Evolutionary conservation across 2,113 vertebrate genomes (phyloP).

Genomic region (Probosciger aterrimus): DNA sequence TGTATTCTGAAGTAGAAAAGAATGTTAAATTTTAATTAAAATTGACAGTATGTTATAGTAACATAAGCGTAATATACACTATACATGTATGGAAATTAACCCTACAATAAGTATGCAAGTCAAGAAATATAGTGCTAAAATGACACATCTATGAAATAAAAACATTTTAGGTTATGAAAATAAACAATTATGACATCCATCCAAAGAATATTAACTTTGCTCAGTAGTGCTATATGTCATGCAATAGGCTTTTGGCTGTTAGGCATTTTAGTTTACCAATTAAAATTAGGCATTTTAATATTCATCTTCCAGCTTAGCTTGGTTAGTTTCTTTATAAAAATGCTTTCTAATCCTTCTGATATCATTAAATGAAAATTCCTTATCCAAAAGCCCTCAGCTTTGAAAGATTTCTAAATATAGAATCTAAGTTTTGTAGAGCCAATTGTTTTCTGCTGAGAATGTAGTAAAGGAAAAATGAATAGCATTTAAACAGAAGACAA

Average conservation of each 20-base stretch:
- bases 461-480: background rate
- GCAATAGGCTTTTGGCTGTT: background rate
- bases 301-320: background rate
- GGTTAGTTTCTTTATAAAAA: background rate
- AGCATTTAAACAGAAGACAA: conserved; percentile 17
- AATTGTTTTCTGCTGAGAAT: background rate
- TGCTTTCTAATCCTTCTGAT: background rate
- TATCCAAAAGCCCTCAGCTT: background rate
- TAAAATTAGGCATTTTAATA: background rate
- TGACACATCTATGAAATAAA: background rate
- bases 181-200: background rate
- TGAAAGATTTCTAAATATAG: conserved; percentile 15
- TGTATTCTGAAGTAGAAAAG: background rate
- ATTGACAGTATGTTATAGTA: background rate
- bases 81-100: background rate
- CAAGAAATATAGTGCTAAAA: background rate
- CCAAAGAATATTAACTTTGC: background rate
- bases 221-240: background rate
- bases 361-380: background rate
- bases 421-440: background rate
- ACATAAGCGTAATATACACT: background rate
- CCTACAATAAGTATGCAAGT: background rate
- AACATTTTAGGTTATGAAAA: background rate
- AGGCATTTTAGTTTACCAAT: background rate
- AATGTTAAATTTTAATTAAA: background rate